phyloP scores from a whole-genome alignment of 2,888 invertebrate species.

The Automeris io region DNA sequence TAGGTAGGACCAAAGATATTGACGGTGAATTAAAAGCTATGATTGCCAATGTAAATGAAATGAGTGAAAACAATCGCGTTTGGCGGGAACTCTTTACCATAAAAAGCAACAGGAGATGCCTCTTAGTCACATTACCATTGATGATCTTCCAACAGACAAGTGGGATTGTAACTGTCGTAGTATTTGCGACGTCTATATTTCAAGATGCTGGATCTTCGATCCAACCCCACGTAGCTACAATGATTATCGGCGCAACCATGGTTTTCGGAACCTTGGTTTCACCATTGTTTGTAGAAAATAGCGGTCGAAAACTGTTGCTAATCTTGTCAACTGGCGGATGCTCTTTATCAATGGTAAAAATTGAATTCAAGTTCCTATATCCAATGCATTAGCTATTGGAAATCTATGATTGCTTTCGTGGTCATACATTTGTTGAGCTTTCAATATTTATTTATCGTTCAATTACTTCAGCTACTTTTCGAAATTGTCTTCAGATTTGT shows the following conservation, averaged over 20 bases:
- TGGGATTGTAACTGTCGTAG: slow-evolving; percentile 20
- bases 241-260: slow-evolving; percentile 17
- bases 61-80: neutral
- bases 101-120: slow-evolving; percentile 23
- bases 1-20: neutral
- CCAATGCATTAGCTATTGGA: neutral
- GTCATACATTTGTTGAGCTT: too few relatives aligned
- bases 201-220: slow-evolving; percentile 24
- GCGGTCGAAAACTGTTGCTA: neutral
- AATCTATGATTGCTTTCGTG: too few relatives aligned
- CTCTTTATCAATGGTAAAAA: neutral
- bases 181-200: slow-evolving; percentile 26
- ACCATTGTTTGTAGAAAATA: neutral
- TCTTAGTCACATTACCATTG: slow-evolving; percentile 20
- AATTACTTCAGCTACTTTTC: too few relatives aligned
- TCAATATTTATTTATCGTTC: too few relatives aligned
- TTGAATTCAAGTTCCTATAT: neutral
- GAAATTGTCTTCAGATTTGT: too few relatives aligned
- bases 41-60: neutral
- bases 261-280: neutral
- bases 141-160: slow-evolving; percentile 22
- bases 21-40: neutral
- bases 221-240: slow-evolving; percentile 24
- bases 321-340: neutral
- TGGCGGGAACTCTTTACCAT: slow-evolving; percentile 24